Conservation (phyloP, 2,888 invertebrate species). For the Smittia aterrima region DNA sequence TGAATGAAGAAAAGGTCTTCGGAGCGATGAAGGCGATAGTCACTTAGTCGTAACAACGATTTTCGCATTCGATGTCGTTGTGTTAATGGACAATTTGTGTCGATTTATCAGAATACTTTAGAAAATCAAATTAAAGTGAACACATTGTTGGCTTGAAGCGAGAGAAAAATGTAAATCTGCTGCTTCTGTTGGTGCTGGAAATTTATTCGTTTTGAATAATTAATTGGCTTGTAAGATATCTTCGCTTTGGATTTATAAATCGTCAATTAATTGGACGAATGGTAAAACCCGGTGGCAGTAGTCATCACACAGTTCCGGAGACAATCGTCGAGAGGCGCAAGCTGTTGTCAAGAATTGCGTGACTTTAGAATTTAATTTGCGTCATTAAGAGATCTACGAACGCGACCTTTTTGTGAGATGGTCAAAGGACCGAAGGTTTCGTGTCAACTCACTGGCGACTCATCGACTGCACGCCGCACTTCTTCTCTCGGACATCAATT, state of each 20-base stretch:
- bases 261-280: slow-evolving; percentile 8
- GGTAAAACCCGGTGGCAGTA: background rate
- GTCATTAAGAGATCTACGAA: background rate
- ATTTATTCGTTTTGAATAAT: slow-evolving; percentile 13
- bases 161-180: slow-evolving; percentile 11
- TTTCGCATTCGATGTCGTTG: background rate
- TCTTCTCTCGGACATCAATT: background rate
- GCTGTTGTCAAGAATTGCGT: slow-evolving; percentile 1
- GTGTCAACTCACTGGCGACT: slow-evolving; percentile 13
- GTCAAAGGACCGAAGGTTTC: background rate
- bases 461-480: slow-evolving; percentile 18
- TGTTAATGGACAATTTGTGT: slow-evolving; percentile 30
- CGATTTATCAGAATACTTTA: slow-evolving; percentile 23
- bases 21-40: background rate
- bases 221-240: background rate
- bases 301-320: background rate
- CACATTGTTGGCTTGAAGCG: background rate
- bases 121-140: slow-evolving; percentile 10
- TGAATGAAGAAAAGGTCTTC: background rate
- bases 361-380: background rate
- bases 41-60: background rate
- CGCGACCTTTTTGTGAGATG: background rate
- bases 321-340: background rate
- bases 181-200: background rate
- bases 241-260: background rate